Evolutionary conservation across 1,140 invertebrate species (phyloP).

Genomic region (Hetaerina americana): DNA sequence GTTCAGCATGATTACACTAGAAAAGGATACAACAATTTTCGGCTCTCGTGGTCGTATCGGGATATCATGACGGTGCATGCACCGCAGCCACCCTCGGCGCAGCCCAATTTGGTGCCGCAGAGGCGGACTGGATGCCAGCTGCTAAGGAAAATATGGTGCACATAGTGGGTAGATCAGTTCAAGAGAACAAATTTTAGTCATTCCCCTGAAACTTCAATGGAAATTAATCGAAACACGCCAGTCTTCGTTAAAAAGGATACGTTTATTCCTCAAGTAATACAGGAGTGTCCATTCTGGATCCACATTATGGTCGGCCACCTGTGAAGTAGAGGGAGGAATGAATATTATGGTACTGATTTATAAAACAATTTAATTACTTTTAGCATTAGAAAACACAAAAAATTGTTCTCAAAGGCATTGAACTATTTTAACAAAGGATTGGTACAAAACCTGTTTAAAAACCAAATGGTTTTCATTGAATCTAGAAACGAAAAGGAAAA

Average conservation of each 20-base stretch:
- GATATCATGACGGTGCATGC: conserved; percentile 91
- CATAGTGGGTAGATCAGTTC: not conserved
- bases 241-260: conserved; percentile 38
- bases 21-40: conserved; percentile 55
- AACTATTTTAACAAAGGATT: no score
- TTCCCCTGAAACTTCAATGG: conserved; percentile 6
- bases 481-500: no score
- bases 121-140: conserved; percentile 43
- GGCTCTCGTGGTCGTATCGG: conserved; percentile 45
- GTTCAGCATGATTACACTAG: no score
- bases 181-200: not conserved
- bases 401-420: no score
- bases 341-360: no score
- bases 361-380: no score
- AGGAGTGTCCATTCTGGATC: conserved; percentile 79
- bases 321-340: no score
- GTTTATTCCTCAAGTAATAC: conserved; percentile 65
- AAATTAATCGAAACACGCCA: not conserved
- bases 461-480: no score
- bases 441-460: no score
- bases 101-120: conserved; percentile 80
- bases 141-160: conserved; percentile 9
- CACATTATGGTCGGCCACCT: conserved; percentile 57
- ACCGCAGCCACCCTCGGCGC: conserved; percentile 87
- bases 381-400: no score